Base-by-base conservation (phyloP, 2,797 vertebrate species). In the Apodemus agrarius region DNA sequence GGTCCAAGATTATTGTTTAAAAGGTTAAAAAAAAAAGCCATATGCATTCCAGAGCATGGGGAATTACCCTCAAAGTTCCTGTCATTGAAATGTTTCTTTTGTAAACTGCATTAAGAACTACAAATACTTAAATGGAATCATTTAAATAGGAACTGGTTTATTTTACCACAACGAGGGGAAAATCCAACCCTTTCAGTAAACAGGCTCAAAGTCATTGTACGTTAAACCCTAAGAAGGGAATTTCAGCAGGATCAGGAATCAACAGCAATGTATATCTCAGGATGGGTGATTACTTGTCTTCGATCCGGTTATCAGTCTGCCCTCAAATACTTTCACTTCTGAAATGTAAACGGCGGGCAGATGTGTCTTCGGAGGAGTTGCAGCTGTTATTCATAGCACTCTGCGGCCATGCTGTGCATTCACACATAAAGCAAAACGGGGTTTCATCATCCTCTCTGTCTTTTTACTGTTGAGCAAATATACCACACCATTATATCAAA, bases 11-110 rank as follows among this genome's bases (percentile, higher is more conserved):
- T 92, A 94, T 80, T 96, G 43, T 16, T 76, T 3, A 29, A 29
- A 76, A 7, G 13, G 40, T 12, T 14, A 31, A 43, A 75, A 75
- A 74, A 16, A 92, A 78, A 80, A 96, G 80, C 46, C 95, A 91
- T 54, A 76, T 78, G 74, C 26, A 17, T 97, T 97, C 96, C 93
- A 95, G 95, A 96, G 96, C 95, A 82, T 96, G 96, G 97, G 96
- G 95, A 96, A 96, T 96, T 96, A 31, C 0, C 97, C 95, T 97
- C 97, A 97, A 98, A 96, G 94, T 95, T 96, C 91, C 89, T 88
- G 76, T 95, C 91, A 97, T 89, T 96, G 96, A 97, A 98, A 97
- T 79, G 75, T 95, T 93, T 97, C 75, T 80, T 84, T 91, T 94
- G 7, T 96, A 93, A 96, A 63, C 31, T 96, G 89, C 3, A 94